phyloP scores from a whole-genome alignment of 2,113 vertebrate species.

The Phocoena sinus region DNA sequence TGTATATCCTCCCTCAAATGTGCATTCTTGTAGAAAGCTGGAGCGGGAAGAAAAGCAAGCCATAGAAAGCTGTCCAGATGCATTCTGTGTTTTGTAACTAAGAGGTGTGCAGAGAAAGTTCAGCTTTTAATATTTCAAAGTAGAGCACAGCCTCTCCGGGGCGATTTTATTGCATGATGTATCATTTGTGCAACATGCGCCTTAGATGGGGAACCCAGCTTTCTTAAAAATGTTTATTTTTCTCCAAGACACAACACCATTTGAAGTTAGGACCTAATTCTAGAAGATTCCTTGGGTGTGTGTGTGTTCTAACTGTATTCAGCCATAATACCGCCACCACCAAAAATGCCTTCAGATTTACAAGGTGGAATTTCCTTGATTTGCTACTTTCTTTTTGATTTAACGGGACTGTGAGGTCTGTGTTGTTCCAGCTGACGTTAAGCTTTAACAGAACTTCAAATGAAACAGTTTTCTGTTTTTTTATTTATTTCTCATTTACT shows the following conservation, averaged over 20 bases:
- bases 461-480: slow-evolving; percentile 47
- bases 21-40: background rate
- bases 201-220: background rate
- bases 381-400: slow-evolving; percentile 45
- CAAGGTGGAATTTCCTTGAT: background rate
- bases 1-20: background rate
- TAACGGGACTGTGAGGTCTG: slow-evolving; percentile 12
- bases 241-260: background rate
- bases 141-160: background rate
- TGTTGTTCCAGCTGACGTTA: slow-evolving; percentile 42
- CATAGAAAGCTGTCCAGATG: background rate
- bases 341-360: background rate
- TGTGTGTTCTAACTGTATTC: background rate
- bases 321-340: background rate
- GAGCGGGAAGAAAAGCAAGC: background rate
- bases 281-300: background rate
- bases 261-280: background rate
- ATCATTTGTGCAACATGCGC: background rate
- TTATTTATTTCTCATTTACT: slow-evolving; percentile 69
- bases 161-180: background rate
- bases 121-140: background rate
- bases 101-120: background rate
- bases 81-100: background rate
- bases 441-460: slow-evolving; percentile 66
- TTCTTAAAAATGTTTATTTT: background rate